Conservation (phyloP, 2,113 vertebrate species). For the Sander lucioperca region DNA sequence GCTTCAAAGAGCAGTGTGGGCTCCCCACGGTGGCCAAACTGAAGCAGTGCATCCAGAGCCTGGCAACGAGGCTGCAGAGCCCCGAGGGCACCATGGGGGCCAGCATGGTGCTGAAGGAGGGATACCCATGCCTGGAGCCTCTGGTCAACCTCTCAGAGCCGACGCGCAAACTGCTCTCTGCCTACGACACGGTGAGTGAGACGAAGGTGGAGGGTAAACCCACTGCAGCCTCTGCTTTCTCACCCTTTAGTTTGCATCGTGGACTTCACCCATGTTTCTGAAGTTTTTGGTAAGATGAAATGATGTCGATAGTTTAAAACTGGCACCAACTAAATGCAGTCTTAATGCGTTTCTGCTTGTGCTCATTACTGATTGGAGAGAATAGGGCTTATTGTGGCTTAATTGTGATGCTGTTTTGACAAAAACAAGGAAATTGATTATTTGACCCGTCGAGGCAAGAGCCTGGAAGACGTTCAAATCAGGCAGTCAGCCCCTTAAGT, state of each 20-base stretch:
- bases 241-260: no score
- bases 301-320: not conserved
- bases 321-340: no score
- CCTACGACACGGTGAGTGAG: slow-evolving; percentile 91
- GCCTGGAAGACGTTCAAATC: no score
- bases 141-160: slow-evolving; percentile 86
- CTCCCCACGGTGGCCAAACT: slow-evolving; percentile 93
- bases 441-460: no score
- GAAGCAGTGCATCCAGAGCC: slow-evolving; percentile 96
- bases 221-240: not conserved
- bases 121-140: slow-evolving; percentile 92
- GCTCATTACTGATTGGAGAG: no score
- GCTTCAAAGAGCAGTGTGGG: slow-evolving; percentile 97
- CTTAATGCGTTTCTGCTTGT: no score
- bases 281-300: no score
- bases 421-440: no score
- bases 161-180: slow-evolving; percentile 91
- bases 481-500: no score
- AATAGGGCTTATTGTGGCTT: no score
- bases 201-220: not conserved
- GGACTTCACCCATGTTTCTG: not conserved
- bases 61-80: slow-evolving; percentile 90
- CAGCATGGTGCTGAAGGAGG: slow-evolving; percentile 89
- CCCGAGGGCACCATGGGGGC: slow-evolving; percentile 88
- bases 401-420: no score